phyloP scores from a whole-genome alignment of 1,140 invertebrate species.

The Protaetia brevitarsis region DNA sequence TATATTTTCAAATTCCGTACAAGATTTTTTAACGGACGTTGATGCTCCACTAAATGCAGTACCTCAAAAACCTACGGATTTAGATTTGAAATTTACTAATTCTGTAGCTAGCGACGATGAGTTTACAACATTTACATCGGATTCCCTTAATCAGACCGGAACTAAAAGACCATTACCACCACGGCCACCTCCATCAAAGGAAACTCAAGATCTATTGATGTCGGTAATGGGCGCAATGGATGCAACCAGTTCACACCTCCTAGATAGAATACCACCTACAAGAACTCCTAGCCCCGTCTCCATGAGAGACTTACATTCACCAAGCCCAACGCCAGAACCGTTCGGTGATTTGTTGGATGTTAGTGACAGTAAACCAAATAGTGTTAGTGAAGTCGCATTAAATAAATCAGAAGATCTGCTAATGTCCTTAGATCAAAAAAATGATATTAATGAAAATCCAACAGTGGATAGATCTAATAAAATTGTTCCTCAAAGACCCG shows the following conservation, averaged over 20 bases:
- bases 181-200: conserved; percentile 59
- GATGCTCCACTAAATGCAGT: conserved; percentile 43
- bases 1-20: conserved; percentile 28
- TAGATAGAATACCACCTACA: conserved; percentile 77
- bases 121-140: not conserved
- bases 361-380: conserved; percentile 40
- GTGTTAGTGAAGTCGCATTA: not conserved
- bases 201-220: conserved; percentile 80
- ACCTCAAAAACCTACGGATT: conserved; percentile 45
- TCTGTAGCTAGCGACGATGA: conserved; percentile 31
- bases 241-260: conserved; percentile 76
- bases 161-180: conserved; percentile 50
- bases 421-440: conserved; percentile 30
- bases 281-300: conserved; percentile 78
- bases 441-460: conserved; percentile 49
- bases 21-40: not conserved
- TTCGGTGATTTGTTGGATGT: conserved; percentile 66
- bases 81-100: conserved; percentile 42
- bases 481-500: conserved; percentile 37
- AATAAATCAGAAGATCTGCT: conserved; percentile 32
- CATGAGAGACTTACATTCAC: conserved; percentile 73
- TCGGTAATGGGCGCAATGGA: conserved; percentile 86
- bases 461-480: conserved; percentile 29
- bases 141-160: conserved; percentile 23
- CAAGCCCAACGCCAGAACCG: conserved; percentile 78